These are phyloP conservation scores for Ormyrus rosae DNA, from an alignment of 2,888 invertebrate species.

Conservation along the genomic window DNA sequence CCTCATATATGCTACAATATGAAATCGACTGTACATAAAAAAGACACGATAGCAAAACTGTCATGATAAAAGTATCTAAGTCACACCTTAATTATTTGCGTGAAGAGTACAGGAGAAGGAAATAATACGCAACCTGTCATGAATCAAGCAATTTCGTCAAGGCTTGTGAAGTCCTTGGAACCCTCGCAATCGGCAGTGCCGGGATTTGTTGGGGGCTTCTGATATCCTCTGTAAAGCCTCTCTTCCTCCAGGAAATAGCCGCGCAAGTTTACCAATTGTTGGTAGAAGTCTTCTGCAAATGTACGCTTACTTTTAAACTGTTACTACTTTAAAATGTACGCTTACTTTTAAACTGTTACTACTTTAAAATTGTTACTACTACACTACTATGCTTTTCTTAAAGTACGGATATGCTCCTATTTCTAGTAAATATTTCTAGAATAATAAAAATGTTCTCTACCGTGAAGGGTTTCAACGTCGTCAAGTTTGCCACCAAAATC, in stretches of 20 bases:
- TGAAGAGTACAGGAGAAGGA: no score
- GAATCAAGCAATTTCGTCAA: no score
- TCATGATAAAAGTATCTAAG: no score
- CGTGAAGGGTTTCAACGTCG: conserved; percentile 63
- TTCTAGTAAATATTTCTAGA: not conserved
- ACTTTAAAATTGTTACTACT: not conserved
- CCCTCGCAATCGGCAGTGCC: no score
- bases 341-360: not conserved
- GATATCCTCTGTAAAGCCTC: conserved; percentile 62
- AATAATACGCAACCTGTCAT: no score
- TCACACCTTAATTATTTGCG: no score
- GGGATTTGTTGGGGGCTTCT: not conserved
- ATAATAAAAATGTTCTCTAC: conserved; percentile 58
- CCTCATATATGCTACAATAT: no score
- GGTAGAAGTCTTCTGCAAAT: conserved; percentile 62
- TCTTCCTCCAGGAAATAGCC: conserved; percentile 69
- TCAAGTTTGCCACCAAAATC: conserved; percentile 81
- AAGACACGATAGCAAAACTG: no score
- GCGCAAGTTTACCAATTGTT: conserved; percentile 62
- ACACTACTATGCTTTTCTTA: no score
- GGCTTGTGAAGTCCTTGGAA: no score
- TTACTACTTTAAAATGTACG: not conserved
- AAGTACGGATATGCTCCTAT: no score
- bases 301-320: not conserved
- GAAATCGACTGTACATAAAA: no score